Percentiles rank a stretch among this genome's conserved stretches.
Conservation (phyloP, 1,140 invertebrate genomes). For the Anoplophora glabripennis region DNA sequence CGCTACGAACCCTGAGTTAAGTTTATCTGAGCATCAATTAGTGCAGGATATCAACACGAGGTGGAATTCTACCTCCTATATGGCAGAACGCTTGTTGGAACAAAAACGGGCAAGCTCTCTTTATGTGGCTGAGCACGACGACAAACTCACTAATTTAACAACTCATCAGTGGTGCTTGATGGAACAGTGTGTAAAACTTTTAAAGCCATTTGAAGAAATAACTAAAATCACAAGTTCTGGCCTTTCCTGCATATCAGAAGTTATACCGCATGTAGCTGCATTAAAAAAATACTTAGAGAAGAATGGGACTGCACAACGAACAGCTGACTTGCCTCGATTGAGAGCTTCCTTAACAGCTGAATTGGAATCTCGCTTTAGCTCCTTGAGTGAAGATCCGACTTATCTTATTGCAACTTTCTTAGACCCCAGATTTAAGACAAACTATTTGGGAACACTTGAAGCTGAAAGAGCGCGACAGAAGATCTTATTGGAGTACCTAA, state of each 20-base stretch:
- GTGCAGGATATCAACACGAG: conserved; percentile 21
- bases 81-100: conserved; percentile 10
- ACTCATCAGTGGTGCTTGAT: conserved; percentile 12
- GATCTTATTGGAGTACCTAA: conserved; percentile 36
- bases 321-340: too few relatives aligned
- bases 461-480: conserved; percentile 38
- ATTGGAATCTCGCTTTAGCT: too few relatives aligned
- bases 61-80: conserved; percentile 24
- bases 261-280: conserved; percentile 14
- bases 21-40: conserved; percentile 8
- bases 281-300: conserved; percentile 8
- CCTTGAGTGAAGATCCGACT: too few relatives aligned
- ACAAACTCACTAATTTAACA: conserved; percentile 12
- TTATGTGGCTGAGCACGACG: conserved; percentile 4
- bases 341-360: too few relatives aligned
- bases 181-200: conserved; percentile 13
- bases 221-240: conserved; percentile 23
- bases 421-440: conserved; percentile 16
- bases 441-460: conserved; percentile 24
- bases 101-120: conserved; percentile 17
- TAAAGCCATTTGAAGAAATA: conserved; percentile 26
- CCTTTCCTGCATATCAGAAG: conserved; percentile 13
- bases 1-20: too few relatives aligned
- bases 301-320: background rate
- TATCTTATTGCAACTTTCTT: too few relatives aligned